Evolutionary conservation across 2,113 vertebrate genomes (phyloP).

Genomic region (Phrynosoma blainvillii): DNA sequence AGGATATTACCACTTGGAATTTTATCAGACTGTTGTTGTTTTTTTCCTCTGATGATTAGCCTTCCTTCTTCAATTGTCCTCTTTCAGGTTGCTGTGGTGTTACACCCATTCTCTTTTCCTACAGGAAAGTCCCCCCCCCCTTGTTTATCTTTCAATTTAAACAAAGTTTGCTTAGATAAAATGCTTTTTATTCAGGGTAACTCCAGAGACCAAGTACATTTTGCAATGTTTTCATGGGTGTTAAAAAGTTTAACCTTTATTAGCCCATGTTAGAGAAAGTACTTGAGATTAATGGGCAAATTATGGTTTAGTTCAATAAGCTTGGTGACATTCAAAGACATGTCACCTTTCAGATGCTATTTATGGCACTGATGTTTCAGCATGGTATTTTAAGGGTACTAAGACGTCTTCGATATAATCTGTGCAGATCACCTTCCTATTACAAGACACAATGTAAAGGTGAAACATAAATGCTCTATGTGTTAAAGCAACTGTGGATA

Average conservation of each 20-base stretch:
- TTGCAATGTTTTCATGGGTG: background rate
- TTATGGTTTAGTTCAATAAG: conserved; percentile 22
- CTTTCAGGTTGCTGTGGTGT: background rate
- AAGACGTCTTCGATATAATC: conserved; percentile 51
- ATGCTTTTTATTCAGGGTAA: background rate
- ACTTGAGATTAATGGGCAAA: background rate
- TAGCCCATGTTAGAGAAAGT: background rate
- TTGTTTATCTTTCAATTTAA: background rate
- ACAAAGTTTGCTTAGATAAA: background rate
- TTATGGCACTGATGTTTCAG: conserved; percentile 65
- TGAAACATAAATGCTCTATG: conserved; percentile 1
- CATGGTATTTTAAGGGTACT: conserved; percentile 55
- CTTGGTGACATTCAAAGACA: conserved; percentile 46
- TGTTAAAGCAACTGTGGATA: background rate
- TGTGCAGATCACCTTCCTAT: conserved; percentile 64
- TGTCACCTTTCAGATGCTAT: conserved; percentile 68
- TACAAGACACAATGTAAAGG: background rate
- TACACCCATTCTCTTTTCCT: background rate
- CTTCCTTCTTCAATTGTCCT: rapidly evolving
- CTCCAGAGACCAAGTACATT: background rate
- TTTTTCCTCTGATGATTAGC: background rate
- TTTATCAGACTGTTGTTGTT: background rate
- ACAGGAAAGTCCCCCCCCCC: background rate
- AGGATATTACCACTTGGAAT: background rate
- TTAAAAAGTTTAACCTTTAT: rapidly evolving